A percentile compares a stretch with the other conserved stretches of the same genome.
phyloP scores from a whole-genome alignment of 2,888 invertebrate species.

The Notodonta ziczac region DNA sequence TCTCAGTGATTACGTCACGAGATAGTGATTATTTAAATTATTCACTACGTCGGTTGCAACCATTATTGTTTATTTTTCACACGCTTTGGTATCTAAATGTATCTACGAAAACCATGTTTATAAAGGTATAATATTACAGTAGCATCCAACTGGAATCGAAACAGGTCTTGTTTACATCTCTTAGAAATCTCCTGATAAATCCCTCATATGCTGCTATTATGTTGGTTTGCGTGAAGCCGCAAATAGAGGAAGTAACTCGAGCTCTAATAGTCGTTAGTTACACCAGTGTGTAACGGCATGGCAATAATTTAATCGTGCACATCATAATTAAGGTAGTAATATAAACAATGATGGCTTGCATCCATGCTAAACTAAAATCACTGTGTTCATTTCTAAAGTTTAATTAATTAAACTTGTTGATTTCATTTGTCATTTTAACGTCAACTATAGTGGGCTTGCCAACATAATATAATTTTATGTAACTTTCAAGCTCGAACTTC shows the following conservation, averaged over 20 bases:
- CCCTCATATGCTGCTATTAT: conserved; percentile 34
- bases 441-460: too few relatives aligned
- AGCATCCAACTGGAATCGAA: background rate
- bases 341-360: background rate
- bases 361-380: background rate
- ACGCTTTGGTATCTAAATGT: conserved; percentile 17
- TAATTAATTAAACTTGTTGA: too few relatives aligned
- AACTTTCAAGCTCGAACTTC: background rate
- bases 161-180: conserved; percentile 18
- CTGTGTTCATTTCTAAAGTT: background rate
- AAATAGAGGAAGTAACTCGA: conserved; percentile 59
- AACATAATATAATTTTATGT: background rate
- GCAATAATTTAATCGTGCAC: conserved; percentile 19
- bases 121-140: background rate
- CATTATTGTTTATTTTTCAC: conserved; percentile 17
- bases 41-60: conserved; percentile 2
- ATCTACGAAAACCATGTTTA: background rate
- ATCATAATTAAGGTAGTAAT: conserved; percentile 9
- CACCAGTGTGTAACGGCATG: conserved; percentile 25
- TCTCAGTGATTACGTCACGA: conserved; percentile 17
- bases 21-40: conserved; percentile 18
- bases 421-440: too few relatives aligned
- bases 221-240: conserved; percentile 51
- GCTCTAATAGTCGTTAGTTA: conserved; percentile 45
- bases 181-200: conserved; percentile 30